Conservation (phyloP, 2,888 invertebrate species). For the Amphimallon solstitiale region DNA sequence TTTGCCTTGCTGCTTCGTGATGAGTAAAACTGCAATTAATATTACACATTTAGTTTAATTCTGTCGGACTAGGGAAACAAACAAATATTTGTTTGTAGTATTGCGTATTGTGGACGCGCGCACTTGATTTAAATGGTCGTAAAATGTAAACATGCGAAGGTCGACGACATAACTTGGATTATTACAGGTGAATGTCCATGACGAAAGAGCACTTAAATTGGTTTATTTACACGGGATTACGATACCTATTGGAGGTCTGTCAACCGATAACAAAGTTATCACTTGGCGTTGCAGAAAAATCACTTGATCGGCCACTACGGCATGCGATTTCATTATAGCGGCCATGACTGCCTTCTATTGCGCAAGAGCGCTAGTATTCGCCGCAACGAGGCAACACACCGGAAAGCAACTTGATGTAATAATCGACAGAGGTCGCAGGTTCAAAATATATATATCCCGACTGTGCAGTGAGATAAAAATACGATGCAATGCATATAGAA, state of each 20-base stretch:
- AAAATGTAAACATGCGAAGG: conserved; percentile 28
- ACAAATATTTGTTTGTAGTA: background rate
- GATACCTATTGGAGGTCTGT: background rate
- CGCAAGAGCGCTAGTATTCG: conserved; percentile 67
- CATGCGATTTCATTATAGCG: conserved; percentile 66
- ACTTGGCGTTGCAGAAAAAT: conserved; percentile 10
- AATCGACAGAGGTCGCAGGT: conserved; percentile 29
- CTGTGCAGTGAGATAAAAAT: background rate
- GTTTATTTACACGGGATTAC: conserved; percentile 2
- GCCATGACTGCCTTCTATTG: conserved; percentile 67
- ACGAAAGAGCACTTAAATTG: conserved; percentile 7
- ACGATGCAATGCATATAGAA: background rate
- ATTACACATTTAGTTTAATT: conserved; percentile 13
- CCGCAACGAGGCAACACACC: conserved; percentile 51
- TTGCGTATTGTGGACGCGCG: conserved; percentile 16
- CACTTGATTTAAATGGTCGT: conserved; percentile 33
- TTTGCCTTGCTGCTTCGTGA: background rate
- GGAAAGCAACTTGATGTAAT: conserved; percentile 10
- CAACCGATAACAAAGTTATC: conserved; percentile 47
- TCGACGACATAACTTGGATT: conserved; percentile 2
- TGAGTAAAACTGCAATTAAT: background rate
- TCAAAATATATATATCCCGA: background rate
- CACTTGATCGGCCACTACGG: conserved; percentile 62
- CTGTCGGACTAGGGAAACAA: background rate
- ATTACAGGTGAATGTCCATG: background rate